phyloP scores from a whole-genome alignment of 2,888 invertebrate species.

The Neelides folsomi region DNA sequence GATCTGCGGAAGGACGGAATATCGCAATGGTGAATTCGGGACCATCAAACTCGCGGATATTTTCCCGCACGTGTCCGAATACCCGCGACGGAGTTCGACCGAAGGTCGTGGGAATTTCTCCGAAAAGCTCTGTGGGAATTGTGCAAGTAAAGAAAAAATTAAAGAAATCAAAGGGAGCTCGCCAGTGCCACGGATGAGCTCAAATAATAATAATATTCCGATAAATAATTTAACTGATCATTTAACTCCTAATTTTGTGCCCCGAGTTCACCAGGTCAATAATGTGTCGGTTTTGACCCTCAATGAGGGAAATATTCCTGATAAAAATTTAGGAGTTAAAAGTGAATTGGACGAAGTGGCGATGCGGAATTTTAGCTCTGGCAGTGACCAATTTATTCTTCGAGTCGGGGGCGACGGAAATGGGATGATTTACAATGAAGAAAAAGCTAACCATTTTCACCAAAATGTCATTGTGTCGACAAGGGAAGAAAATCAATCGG shows the following conservation, averaged over 20 bases:
- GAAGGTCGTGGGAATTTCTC: slow-evolving; percentile 1
- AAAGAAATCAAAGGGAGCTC: not conserved
- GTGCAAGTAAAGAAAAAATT: not conserved
- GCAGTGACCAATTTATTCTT: slow-evolving; percentile 9
- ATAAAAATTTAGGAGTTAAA: slow-evolving; percentile 20
- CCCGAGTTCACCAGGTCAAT: too few species aligned
- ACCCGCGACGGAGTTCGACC: slow-evolving; percentile 12
- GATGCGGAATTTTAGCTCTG: slow-evolving; percentile 4
- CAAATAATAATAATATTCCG: slow-evolving; percentile 4
- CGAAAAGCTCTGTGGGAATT: not conserved
- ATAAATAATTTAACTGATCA: too few species aligned
- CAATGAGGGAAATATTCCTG: slow-evolving; percentile 15
- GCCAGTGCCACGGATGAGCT: not conserved
- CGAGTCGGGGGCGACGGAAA: slow-evolving; percentile 6
- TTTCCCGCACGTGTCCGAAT: slow-evolving; percentile 27
- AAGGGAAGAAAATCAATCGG: too few species aligned
- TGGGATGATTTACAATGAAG: not conserved
- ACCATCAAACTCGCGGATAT: slow-evolving; percentile 33
- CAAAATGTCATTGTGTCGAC: too few species aligned
- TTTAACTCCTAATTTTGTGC: too few species aligned
- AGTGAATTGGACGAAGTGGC: slow-evolving; percentile 7
- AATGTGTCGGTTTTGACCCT: not conserved
- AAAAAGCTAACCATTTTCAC: too few species aligned
- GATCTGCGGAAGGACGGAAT: slow-evolving; percentile 26
- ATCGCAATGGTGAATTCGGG: slow-evolving; percentile 28